phyloP scores from a whole-genome alignment of 1,140 invertebrate genomes.

The Idris sp. region DNA sequence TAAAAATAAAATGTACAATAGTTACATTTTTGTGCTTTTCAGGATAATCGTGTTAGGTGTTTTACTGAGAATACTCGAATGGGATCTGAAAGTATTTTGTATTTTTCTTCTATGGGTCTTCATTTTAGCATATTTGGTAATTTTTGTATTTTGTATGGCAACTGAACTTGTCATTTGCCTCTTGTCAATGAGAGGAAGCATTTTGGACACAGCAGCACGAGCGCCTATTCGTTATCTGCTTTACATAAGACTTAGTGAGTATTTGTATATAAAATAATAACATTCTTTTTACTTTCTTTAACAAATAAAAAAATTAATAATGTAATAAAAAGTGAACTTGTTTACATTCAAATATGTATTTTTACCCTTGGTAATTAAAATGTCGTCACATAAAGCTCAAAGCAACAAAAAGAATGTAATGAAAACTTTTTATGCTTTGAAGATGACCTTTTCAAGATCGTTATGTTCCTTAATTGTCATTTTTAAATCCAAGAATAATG shows the following conservation, averaged over 20 bases:
- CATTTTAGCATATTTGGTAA: conserved; percentile 84
- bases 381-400: too few relatives aligned
- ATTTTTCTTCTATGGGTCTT: conserved; percentile 83
- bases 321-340: not conserved
- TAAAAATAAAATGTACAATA: too few relatives aligned
- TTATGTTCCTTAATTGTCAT: too few relatives aligned
- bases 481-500: too few relatives aligned
- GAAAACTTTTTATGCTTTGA: too few relatives aligned
- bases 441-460: too few relatives aligned
- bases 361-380: too few relatives aligned
- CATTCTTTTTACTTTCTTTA: not conserved
- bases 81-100: conserved; percentile 81
- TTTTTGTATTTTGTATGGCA: conserved; percentile 83
- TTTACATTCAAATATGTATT: too few relatives aligned
- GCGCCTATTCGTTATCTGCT: conserved; percentile 89
- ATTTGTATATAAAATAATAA: not conserved
- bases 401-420: too few relatives aligned
- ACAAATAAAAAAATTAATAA: not conserved
- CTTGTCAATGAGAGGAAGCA: conserved; percentile 89
- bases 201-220: conserved; percentile 86
- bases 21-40: too few relatives aligned
- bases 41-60: conserved; percentile 81
- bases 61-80: conserved; percentile 81
- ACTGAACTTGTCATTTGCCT: conserved; percentile 86
- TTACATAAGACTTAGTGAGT: conserved; percentile 88